phyloP scores from a whole-genome alignment of 2,797 vertebrate genomes.

The Triplophysa bombifrons region DNA sequence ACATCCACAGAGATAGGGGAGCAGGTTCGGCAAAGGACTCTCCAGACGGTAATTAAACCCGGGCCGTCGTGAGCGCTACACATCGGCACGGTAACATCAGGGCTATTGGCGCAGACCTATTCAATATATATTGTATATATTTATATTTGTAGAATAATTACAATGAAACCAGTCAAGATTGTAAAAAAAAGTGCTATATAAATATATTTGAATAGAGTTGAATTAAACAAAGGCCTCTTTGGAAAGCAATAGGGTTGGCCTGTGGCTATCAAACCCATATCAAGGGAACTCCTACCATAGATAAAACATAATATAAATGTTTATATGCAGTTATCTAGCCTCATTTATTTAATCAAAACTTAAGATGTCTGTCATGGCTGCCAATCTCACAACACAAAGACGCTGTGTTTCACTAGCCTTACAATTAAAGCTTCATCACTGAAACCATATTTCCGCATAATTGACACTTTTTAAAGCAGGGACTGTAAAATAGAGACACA shows the following conservation, averaged over 20 bases:
- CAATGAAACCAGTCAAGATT: not conserved
- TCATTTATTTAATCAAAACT: not conserved
- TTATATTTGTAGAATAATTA: too few species aligned
- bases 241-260: not conserved
- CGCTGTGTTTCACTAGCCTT: conserved; percentile 33
- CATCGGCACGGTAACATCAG: too few species aligned
- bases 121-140: too few species aligned
- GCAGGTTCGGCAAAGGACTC: too few species aligned
- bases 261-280: not conserved
- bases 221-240: too few species aligned
- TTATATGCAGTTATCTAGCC: not conserved
- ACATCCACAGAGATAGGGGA: too few species aligned
- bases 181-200: too few species aligned
- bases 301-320: not conserved
- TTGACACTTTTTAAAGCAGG: conserved; percentile 39
- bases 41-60: too few species aligned
- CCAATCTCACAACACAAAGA: conserved; percentile 33
- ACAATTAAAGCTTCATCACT: conserved; percentile 47
- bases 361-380: not conserved
- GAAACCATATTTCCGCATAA: conserved; percentile 45
- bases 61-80: too few species aligned
- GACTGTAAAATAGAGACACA: conserved; percentile 31
- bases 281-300: not conserved
- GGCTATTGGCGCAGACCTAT: too few species aligned
- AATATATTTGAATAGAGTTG: too few species aligned